phyloP scores from a whole-genome alignment of 2,797 vertebrate species.

The Enteromius fasciolatus region DNA sequence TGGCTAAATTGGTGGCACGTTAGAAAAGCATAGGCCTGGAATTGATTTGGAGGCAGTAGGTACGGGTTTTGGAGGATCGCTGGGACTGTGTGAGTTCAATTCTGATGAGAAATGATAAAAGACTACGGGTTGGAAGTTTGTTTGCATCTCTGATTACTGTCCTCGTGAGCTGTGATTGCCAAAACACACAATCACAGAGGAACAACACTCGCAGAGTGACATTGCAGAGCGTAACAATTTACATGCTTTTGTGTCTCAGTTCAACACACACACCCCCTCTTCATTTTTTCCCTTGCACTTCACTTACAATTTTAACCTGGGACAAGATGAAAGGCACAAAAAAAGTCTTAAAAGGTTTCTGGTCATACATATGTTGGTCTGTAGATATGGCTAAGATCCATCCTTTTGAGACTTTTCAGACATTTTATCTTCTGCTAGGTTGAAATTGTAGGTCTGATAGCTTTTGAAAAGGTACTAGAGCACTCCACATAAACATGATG shows the following conservation, averaged over 20 bases:
- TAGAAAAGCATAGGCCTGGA: background rate
- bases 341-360: background rate
- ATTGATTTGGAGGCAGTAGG: slow-evolving; percentile 13
- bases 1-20: background rate
- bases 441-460: background rate
- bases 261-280: background rate
- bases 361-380: background rate
- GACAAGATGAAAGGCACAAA: slow-evolving; percentile 7
- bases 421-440: background rate
- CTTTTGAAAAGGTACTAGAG: background rate
- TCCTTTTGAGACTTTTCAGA: background rate
- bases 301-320: background rate
- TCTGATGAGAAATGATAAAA: slow-evolving; percentile 27
- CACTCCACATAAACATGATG: background rate
- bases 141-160: slow-evolving; percentile 37
- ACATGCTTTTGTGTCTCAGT: background rate
- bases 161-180: slow-evolving; percentile 23
- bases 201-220: background rate
- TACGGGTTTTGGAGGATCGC: background rate
- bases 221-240: slow-evolving; percentile 17
- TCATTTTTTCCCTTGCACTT: background rate
- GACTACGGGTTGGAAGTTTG: background rate
- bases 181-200: slow-evolving; percentile 9
- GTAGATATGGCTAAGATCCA: background rate
- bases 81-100: background rate